A percentile compares a stretch with the other conserved stretches of the same genome.
Evolutionary conservation across 2,113 vertebrate species (phyloP).

Genomic region (Spermophilus dauricus): DNA sequence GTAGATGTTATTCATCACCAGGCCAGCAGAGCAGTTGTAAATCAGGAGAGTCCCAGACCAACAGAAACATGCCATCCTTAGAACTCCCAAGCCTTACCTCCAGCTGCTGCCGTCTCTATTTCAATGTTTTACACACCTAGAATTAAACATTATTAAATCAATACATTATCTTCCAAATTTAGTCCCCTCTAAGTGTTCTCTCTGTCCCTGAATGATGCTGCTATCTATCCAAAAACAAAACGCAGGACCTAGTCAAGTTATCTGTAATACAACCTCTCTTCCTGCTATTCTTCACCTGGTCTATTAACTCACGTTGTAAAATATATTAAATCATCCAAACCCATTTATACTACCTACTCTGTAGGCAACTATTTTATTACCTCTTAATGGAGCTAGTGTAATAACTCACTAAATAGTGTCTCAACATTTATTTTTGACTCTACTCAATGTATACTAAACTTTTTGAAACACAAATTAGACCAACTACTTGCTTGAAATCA

Average conservation of each 20-base stretch:
- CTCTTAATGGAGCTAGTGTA: neutral
- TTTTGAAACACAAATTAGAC: neutral
- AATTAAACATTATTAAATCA: neutral
- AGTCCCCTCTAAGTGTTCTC: neutral
- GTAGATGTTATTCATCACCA: neutral
- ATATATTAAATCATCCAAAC: neutral
- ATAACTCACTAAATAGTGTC: neutral
- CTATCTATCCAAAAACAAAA: neutral
- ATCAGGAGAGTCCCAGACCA: neutral
- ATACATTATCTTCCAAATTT: neutral
- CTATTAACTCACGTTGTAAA: neutral
- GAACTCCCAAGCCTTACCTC: neutral
- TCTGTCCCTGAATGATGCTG: neutral
- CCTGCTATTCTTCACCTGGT: neutral
- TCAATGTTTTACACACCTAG: neutral
- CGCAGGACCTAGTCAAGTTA: neutral
- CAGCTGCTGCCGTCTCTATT: neutral
- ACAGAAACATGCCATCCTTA: neutral
- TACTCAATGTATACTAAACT: neutral
- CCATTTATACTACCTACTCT: neutral
- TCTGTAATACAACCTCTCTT: neutral
- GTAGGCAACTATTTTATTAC: neutral
- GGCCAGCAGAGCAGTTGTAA: neutral
- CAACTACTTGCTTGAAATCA: neutral
- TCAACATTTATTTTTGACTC: conserved; percentile 31